These are phyloP conservation scores for Drosophila asahinai DNA, from an alignment of 1,140 invertebrate species.

Conservation along the genomic window DNA sequence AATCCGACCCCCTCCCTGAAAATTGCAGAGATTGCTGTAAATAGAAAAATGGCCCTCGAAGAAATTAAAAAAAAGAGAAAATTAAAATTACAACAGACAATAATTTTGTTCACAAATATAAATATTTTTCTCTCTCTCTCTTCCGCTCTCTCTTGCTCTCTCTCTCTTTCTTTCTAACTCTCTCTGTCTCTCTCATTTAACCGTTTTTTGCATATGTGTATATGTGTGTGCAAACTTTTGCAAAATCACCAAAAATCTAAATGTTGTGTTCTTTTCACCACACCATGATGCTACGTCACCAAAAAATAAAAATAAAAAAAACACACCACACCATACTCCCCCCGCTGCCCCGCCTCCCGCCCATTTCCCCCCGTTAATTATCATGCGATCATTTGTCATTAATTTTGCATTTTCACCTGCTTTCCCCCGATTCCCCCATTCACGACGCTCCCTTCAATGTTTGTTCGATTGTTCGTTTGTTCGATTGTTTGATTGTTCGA, in stretches of 20 bases:
- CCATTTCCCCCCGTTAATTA: constrained; percentile 1
- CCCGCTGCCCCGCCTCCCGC: constrained; percentile 8
- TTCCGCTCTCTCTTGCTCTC: constrained; percentile 41
- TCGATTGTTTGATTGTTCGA: constrained; percentile 20
- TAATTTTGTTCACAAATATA: constrained; percentile 46
- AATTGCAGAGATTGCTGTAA: constrained; percentile 26
- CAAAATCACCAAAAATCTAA: constrained; percentile 47
- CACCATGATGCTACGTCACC: constrained; percentile 33
- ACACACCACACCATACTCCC: constrained; percentile 12
- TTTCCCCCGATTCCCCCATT: not conserved
- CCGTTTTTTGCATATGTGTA: constrained; percentile 40
- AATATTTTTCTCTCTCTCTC: constrained; percentile 65
- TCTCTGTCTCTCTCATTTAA: constrained; percentile 26
- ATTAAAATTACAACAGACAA: constrained; percentile 29
- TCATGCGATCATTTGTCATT: constrained; percentile 13
- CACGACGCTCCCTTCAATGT: constrained; percentile 26
- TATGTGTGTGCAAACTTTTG: constrained; percentile 37
- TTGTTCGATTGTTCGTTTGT: constrained; percentile 29
- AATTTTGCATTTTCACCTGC: constrained; percentile 16
- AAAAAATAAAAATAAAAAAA: constrained; percentile 9
- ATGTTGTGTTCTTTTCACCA: constrained; percentile 40
- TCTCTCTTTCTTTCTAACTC: constrained; percentile 19
- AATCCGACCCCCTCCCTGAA: not conserved
- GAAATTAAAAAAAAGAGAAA: constrained; percentile 4
- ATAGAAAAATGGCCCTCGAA: constrained; percentile 9